Evolutionary conservation across 2,888 invertebrate species (phyloP), one percentile per base, ranked within the genome.

Genomic region (Diaprepes abbreviatus): DNA sequence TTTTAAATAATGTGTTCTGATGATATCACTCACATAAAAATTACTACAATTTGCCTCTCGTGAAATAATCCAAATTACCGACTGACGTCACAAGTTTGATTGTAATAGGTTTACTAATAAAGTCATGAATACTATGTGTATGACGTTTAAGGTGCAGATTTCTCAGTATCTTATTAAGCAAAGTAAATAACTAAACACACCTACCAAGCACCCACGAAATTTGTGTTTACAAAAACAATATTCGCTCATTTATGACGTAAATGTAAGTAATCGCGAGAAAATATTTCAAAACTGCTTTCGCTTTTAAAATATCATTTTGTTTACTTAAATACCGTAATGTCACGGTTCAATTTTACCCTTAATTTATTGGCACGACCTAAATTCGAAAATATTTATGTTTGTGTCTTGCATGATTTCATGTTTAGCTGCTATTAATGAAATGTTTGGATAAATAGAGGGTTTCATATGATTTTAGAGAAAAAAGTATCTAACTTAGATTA

Each of bases 211-310:
- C 48, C 48, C 48, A 50, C 48, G 21, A 50, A 50, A 14, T 50
- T 9, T 7, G 1, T 50, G 48, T 50, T 50, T 14, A 50, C 28
- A 14, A 28, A 50, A 50, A 50, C 48, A 28, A 50, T 43, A 50
- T 50, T 50, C 48, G 28, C 48, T 28, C 28, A 28, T 50, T 28
- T 50, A 50, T 50, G 48, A 50, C 48, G 48, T 12, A 9, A 50
- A 24, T n/a, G n/a, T n/a, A n/a, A 3, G 7, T 14, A 50, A 28
- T 28, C n/a, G n/a, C 12, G 21, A 12, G 40, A 17, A 43, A 9
- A 6, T 19, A 19, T 43, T 17, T 50, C 14, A 28, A 28, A 50
- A 50, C 16, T 50, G 35, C n/a, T 35, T 16, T 50, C 28, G 48
- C 48, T 50, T 50, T 50, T 28, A n/a, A 45, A 21, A 45, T 10